Evolutionary conservation across 2,888 invertebrate species (phyloP).

Genomic region (Spisula solida): DNA sequence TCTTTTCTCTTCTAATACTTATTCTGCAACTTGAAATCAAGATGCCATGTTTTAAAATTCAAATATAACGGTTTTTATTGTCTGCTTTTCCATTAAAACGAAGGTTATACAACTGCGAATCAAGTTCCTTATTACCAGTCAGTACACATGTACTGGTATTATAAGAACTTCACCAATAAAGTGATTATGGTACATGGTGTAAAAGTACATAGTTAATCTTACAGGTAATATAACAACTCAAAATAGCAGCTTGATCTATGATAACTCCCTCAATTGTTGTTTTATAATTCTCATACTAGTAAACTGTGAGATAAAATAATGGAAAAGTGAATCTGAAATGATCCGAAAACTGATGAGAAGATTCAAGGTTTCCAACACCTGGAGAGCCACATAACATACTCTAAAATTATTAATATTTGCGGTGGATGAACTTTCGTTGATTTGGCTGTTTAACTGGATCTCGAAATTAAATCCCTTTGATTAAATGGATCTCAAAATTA

Average conservation of each 20-base stretch:
- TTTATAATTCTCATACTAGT: constrained; percentile 2
- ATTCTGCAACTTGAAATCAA: too few species aligned
- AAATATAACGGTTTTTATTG: too few species aligned
- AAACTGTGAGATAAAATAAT: neutral
- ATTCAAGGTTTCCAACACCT: neutral
- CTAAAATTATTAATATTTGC: too few species aligned
- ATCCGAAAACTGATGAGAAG: neutral
- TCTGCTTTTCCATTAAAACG: too few species aligned
- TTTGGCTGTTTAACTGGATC: too few species aligned
- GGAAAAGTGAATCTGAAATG: neutral
- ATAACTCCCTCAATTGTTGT: neutral
- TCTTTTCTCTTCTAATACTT: too few species aligned
- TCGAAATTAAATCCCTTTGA: too few species aligned
- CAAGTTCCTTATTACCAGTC: too few species aligned
- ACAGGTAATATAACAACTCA: neutral
- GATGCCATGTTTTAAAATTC: too few species aligned
- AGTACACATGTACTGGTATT: neutral
- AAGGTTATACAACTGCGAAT: too few species aligned
- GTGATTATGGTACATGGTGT: neutral
- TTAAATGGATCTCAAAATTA: too few species aligned
- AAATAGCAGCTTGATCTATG: constrained; percentile 2
- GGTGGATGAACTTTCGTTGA: too few species aligned
- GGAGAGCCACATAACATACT: neutral
- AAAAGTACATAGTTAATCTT: neutral
- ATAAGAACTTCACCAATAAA: neutral